phyloP scores from a whole-genome alignment of 2,888 invertebrate species.

The Lasioglossum villosulum region DNA sequence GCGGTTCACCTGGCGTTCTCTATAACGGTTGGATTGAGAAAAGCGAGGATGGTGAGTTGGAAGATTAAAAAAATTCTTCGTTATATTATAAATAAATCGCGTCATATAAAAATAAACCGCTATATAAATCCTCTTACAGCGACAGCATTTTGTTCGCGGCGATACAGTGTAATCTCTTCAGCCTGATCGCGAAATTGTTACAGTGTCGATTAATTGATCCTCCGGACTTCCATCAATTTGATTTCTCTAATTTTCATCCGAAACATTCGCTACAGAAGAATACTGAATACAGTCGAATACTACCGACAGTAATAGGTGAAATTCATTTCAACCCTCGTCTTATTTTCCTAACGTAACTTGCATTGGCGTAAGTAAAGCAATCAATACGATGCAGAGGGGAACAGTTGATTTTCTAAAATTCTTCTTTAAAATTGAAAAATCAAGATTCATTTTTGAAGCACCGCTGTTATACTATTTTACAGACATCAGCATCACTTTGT shows the following conservation, averaged over 20 bases:
- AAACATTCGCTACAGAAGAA: not conserved
- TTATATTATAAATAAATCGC: constrained; percentile 44
- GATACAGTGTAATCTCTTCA: not conserved
- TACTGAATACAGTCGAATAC: no score
- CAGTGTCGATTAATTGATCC: not conserved
- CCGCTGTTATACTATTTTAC: no score
- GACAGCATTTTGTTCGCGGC: not conserved
- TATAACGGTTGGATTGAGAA: constrained; percentile 98
- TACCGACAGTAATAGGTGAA: no score
- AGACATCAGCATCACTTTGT: no score
- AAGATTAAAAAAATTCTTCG: constrained; percentile 5
- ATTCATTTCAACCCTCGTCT: not conserved
- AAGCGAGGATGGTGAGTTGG: constrained; percentile 87
- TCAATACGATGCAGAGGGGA: no score
- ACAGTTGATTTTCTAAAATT: not conserved
- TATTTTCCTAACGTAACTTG: not conserved
- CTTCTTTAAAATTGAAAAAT: no score
- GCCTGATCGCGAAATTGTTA: not conserved
- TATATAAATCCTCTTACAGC: not conserved
- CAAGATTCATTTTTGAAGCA: no score
- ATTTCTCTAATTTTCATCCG: not conserved
- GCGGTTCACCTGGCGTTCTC: constrained; percentile 96
- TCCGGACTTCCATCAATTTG: not conserved
- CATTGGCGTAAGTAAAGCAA: not conserved
- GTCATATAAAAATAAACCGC: constrained; percentile 35